Conservation (phyloP, 2,113 vertebrate genomes). For the Bambusicola thoracicus region DNA sequence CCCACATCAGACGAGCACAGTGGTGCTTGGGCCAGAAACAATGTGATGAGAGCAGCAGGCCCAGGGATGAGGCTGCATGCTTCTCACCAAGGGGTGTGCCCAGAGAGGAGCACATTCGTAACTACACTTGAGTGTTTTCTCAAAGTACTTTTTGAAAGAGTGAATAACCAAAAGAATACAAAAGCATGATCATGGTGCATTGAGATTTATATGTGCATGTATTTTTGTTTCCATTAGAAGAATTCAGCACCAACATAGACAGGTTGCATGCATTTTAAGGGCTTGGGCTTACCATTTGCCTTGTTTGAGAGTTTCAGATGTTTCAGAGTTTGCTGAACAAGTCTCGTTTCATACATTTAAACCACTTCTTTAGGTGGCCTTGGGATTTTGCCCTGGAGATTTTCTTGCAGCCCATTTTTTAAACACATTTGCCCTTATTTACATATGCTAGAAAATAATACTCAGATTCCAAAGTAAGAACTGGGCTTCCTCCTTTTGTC, state of each 20-base stretch:
- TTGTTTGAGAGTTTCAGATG: not conserved
- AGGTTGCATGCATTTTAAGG: not conserved
- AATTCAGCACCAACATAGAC: not conserved
- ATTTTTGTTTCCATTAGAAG: not conserved
- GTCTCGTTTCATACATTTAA: not conserved
- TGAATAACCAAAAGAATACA: not conserved
- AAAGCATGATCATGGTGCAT: not conserved
- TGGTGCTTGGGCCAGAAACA: not conserved
- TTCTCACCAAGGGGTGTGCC: not conserved
- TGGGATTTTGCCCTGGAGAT: not conserved
- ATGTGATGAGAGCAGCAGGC: not conserved
- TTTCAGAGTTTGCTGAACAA: not conserved
- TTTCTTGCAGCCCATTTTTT: not conserved
- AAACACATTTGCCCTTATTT: not conserved
- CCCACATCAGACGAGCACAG: constrained; percentile 1
- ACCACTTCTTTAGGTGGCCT: not conserved
- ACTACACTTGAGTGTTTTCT: not conserved
- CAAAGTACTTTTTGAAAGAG: not conserved
- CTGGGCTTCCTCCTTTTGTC: not conserved
- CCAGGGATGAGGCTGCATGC: not conserved
- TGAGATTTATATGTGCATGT: not conserved
- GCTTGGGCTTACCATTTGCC: not conserved
- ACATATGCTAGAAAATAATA: not conserved
- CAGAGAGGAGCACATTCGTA: not conserved
- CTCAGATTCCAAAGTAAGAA: not conserved